Conservation (phyloP, 2,888 invertebrate species). For the Ptychoptera contaminata region DNA sequence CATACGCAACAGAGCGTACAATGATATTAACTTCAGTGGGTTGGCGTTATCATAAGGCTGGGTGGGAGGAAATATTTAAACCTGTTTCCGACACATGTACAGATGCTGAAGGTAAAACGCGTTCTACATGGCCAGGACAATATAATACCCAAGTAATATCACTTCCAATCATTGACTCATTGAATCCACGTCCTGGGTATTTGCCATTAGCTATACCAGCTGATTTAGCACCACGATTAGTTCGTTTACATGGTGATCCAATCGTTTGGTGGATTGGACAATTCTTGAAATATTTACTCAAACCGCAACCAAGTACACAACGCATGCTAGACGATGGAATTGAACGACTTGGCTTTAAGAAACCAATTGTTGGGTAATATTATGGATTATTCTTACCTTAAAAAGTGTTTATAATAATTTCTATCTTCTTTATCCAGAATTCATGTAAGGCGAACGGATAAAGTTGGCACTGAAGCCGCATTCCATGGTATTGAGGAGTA, state of each 20-base stretch:
- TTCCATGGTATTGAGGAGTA: constrained; percentile 92
- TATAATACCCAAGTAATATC: constrained; percentile 68
- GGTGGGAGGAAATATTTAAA: constrained; percentile 88
- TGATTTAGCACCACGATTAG: constrained; percentile 68
- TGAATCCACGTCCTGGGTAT: constrained; percentile 68
- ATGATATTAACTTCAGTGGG: constrained; percentile 85
- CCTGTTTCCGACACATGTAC: constrained; percentile 80
- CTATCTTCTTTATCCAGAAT: constrained; percentile 36
- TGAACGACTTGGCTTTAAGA: constrained; percentile 60
- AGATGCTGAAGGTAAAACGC: constrained; percentile 46
- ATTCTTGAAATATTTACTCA: constrained; percentile 78
- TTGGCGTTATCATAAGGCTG: constrained; percentile 83
- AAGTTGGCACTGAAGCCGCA: constrained; percentile 95
- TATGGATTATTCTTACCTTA: neutral
- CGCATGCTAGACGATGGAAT: constrained; percentile 59
- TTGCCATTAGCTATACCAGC: constrained; percentile 84
- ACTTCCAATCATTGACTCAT: constrained; percentile 87
- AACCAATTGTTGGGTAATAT: constrained; percentile 83
- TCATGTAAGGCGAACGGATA: constrained; percentile 69
- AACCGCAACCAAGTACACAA: constrained; percentile 59
- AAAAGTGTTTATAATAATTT: neutral
- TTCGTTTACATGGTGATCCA: constrained; percentile 80
- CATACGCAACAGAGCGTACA: constrained; percentile 87
- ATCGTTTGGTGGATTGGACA: constrained; percentile 98
- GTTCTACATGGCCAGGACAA: constrained; percentile 62